Conservation (phyloP, 2,113 vertebrate genomes). For the Aptenodytes patagonicus region DNA sequence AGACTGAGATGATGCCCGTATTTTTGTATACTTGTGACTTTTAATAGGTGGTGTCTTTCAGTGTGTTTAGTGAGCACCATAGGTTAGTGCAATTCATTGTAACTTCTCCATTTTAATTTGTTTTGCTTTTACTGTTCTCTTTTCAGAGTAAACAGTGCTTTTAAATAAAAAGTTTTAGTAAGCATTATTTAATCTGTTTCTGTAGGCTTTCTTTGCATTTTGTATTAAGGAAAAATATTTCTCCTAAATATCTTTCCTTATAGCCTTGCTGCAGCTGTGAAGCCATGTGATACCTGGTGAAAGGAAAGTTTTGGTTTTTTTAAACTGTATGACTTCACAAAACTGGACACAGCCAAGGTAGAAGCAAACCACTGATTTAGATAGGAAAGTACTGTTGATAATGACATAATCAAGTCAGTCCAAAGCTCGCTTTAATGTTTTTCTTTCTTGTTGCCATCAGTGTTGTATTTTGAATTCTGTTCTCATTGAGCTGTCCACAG, state of each 20-base stretch:
- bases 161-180: background rate
- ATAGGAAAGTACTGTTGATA: background rate
- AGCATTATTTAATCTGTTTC: background rate
- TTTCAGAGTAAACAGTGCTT: background rate
- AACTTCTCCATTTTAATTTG: background rate
- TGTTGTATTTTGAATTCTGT: background rate
- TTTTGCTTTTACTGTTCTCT: background rate
- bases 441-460: background rate
- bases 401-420: background rate
- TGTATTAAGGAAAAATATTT: background rate
- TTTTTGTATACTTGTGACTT: background rate
- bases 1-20: background rate
- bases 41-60: background rate
- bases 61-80: background rate
- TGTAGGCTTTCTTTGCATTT: background rate
- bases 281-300: background rate
- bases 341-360: background rate
- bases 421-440: background rate
- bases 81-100: background rate
- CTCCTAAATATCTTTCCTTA: background rate
- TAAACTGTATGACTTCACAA: background rate
- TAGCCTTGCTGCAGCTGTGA: background rate
- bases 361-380: background rate
- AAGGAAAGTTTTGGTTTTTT: background rate
- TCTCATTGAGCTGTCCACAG: constrained; percentile 36